Evolutionary conservation across 2,888 invertebrate species (phyloP).

Genomic region (Panzeria rudis): DNA sequence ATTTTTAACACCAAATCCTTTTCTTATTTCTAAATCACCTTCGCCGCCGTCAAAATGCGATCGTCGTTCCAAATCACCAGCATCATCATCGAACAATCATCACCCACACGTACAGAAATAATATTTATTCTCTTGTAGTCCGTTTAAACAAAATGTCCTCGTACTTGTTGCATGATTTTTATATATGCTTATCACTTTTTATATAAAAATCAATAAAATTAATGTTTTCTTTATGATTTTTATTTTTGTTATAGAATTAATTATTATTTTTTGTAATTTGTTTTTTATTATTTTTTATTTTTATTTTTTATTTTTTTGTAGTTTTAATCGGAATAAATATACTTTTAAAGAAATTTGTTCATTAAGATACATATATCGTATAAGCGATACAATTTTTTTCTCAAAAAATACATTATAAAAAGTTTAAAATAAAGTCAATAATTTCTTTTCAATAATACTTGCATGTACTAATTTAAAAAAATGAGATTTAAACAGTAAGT

Average conservation of each 20-base stretch:
- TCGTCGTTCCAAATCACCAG: conserved; percentile 59
- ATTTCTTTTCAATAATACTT: conserved; percentile 36
- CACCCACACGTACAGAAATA: conserved; percentile 66
- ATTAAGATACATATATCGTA: conserved; percentile 51
- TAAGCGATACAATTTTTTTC: conserved; percentile 52
- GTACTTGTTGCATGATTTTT: conserved; percentile 62
- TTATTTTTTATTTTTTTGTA: conserved; percentile 57
- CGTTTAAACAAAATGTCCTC: conserved; percentile 52
- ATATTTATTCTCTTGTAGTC: conserved; percentile 47
- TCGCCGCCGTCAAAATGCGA: conserved; percentile 61
- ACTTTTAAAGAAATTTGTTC: conserved; percentile 55
- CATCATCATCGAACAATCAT: conserved; percentile 37
- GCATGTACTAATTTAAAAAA: not conserved
- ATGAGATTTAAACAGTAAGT: not conserved
- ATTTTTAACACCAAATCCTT: conserved; percentile 61
- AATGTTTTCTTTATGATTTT: conserved; percentile 61
- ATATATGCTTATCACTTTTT: conserved; percentile 25
- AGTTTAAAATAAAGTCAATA: conserved; percentile 52
- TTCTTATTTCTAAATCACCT: conserved; percentile 55
- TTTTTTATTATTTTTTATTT: conserved; percentile 63
- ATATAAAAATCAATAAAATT: conserved; percentile 50
- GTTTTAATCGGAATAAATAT: conserved; percentile 31
- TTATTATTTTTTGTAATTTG: conserved; percentile 59
- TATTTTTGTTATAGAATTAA: conserved; percentile 66
- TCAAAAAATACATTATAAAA: conserved; percentile 35